phyloP scores from a whole-genome alignment of 92 coral and sea anemone genomes.

The Phymanthus crucifer region DNA sequence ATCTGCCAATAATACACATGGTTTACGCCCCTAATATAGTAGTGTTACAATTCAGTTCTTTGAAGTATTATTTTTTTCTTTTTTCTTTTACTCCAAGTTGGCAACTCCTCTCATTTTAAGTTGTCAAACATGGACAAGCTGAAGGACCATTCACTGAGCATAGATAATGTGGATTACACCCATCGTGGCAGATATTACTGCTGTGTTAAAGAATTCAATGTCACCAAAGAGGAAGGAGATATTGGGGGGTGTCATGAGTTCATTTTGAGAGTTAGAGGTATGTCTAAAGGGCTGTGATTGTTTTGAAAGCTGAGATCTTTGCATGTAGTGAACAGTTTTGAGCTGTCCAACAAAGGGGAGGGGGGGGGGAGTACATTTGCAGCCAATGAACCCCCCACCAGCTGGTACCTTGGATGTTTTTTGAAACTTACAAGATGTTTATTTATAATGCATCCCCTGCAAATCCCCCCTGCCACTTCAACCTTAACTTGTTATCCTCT shows the following conservation, averaged over 20 bases:
- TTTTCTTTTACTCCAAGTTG: neutral
- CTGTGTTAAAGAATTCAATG: constrained; percentile 50
- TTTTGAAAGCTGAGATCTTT: too few species aligned
- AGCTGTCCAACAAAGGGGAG: too few species aligned
- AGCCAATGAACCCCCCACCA: too few species aligned
- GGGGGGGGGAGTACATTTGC: too few species aligned
- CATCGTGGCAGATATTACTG: constrained; percentile 65
- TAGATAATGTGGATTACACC: constrained; percentile 45
- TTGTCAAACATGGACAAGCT: constrained; percentile 14
- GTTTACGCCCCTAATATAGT: neutral
- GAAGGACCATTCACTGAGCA: constrained; percentile 33
- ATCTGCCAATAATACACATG: neutral
- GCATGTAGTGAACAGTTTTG: too few species aligned
- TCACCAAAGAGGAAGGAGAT: constrained; percentile 37
- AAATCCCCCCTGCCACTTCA: too few species aligned
- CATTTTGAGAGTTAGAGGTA: constrained; percentile 73
- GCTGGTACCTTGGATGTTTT: too few species aligned
- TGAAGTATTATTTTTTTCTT: neutral
- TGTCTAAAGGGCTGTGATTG: neutral
- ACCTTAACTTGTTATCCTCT: too few species aligned
- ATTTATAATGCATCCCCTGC: too few species aligned
- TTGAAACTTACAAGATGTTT: too few species aligned
- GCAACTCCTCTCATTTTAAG: constrained; percentile 12
- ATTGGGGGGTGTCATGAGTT: constrained; percentile 61
- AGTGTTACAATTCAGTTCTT: neutral